A percentile compares a stretch with the other conserved stretches of the same genome.
These are phyloP conservation scores for Ophiodon elongatus DNA, from an alignment of 2,113 vertebrate species.

Conservation along the genomic window DNA sequence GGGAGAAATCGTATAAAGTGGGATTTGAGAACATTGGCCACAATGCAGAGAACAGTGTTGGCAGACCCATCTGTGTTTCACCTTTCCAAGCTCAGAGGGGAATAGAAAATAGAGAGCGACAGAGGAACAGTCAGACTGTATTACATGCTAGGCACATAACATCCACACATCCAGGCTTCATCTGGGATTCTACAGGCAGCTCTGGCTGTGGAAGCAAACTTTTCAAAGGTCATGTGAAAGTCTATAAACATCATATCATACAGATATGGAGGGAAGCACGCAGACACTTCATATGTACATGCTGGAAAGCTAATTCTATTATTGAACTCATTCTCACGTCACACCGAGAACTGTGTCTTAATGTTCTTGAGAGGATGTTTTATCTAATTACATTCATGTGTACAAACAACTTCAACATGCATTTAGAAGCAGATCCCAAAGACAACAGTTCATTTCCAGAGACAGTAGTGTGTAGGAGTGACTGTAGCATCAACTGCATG, in stretches of 20 bases:
- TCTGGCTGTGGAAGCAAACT: slow-evolving; percentile 68
- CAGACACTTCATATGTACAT: slow-evolving; percentile 62
- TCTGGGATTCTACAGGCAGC: slow-evolving; percentile 66
- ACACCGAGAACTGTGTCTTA: slow-evolving; percentile 24
- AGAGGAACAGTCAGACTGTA: slow-evolving; percentile 52
- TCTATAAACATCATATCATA: slow-evolving; percentile 51
- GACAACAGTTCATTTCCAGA: slow-evolving; percentile 34
- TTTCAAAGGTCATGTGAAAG: slow-evolving; percentile 71
- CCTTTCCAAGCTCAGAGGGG: slow-evolving; percentile 61
- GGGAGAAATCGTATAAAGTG: slow-evolving; percentile 40
- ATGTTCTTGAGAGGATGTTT: slow-evolving; percentile 16
- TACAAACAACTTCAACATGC: slow-evolving; percentile 61
- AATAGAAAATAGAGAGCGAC: slow-evolving; percentile 58
- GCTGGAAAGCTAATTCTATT: slow-evolving; percentile 48
- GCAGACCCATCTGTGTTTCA: slow-evolving; percentile 54
- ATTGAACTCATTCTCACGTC: slow-evolving; percentile 29
- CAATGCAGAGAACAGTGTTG: slow-evolving; percentile 49
- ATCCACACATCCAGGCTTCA: slow-evolving; percentile 58
- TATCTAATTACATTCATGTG: slow-evolving; percentile 9
- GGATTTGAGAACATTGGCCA: slow-evolving; percentile 36
- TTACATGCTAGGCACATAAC: slow-evolving; percentile 76
- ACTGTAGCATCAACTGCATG: slow-evolving; percentile 57
- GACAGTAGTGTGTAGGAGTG: slow-evolving; percentile 28
- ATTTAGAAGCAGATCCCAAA: slow-evolving; percentile 39
- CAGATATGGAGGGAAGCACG: slow-evolving; percentile 38